phyloP scores from a whole-genome alignment of 2,888 invertebrate species.

The Drosophila nr. fundita region DNA sequence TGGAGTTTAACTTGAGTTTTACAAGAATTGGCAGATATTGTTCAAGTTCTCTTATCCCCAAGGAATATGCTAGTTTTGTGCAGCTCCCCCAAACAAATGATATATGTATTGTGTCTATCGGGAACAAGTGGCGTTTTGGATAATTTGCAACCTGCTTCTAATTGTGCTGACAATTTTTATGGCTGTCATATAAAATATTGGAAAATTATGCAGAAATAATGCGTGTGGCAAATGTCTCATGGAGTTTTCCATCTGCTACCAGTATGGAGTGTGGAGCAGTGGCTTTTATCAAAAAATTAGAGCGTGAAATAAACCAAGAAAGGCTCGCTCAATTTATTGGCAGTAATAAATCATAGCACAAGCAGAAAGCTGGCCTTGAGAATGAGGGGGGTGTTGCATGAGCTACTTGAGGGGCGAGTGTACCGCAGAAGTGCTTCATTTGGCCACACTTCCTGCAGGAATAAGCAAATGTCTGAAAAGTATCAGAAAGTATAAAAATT shows the following conservation, averaged over 20 bases:
- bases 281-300: slow-evolving; percentile 74
- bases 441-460: slow-evolving; percentile 35
- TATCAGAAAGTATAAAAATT: slow-evolving; percentile 6
- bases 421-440: background rate
- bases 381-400: slow-evolving; percentile 9
- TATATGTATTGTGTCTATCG: slow-evolving; percentile 24
- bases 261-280: slow-evolving; percentile 15
- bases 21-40: background rate
- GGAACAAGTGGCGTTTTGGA: slow-evolving; percentile 33
- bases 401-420: background rate
- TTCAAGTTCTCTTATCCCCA: background rate
- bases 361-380: slow-evolving; percentile 40
- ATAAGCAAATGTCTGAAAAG: slow-evolving; percentile 40
- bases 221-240: slow-evolving; percentile 40
- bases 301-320: slow-evolving; percentile 68
- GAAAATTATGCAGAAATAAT: slow-evolving; percentile 75
- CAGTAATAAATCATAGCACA: slow-evolving; percentile 66
- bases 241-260: slow-evolving; percentile 66
- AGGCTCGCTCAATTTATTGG: slow-evolving; percentile 63
- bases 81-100: slow-evolving; percentile 8
- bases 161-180: slow-evolving; percentile 78
- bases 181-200: slow-evolving; percentile 66
- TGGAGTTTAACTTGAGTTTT: background rate
- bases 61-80: background rate
- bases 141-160: slow-evolving; percentile 68